Conservation (phyloP, 2,797 vertebrate species). For the Phrynocephalus guinanensis region DNA sequence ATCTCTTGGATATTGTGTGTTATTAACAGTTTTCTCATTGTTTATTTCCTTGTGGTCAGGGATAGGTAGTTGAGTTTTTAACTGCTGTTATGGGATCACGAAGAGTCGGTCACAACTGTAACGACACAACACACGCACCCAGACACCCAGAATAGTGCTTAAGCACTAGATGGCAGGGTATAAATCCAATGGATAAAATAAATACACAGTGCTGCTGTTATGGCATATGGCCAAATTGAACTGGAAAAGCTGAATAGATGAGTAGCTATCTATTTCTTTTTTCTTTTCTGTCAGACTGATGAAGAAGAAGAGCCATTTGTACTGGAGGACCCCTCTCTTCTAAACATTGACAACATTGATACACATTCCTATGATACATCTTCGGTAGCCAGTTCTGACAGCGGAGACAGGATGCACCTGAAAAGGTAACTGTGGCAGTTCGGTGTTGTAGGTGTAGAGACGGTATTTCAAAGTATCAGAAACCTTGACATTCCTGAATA, state of each 20-base stretch:
- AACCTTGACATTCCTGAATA: not conserved
- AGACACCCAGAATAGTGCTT: no score
- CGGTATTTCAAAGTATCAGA: not conserved
- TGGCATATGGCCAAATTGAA: not conserved
- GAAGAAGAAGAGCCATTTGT: constrained; percentile 95
- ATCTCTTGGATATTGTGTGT: no score
- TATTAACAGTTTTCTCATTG: no score
- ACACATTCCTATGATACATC: constrained; percentile 95
- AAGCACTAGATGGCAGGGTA: no score
- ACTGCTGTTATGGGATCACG: no score
- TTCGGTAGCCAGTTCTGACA: constrained; percentile 96
- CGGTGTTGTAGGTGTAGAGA: not conserved
- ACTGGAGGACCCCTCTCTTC: constrained; percentile 90
- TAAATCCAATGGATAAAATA: no score
- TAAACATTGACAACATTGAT: constrained; percentile 92
- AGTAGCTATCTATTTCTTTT: not conserved
- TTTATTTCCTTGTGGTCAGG: no score
- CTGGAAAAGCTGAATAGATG: not conserved
- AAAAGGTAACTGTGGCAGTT: constrained; percentile 80
- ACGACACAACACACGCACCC: no score
- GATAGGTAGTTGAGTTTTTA: no score
- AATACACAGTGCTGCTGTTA: not conserved
- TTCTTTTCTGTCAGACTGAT: constrained; percentile 83
- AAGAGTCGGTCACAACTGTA: no score
- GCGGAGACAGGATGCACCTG: constrained; percentile 91